Conservation (phyloP, 2,888 invertebrate genomes). For the Cheilosia scutellata region DNA sequence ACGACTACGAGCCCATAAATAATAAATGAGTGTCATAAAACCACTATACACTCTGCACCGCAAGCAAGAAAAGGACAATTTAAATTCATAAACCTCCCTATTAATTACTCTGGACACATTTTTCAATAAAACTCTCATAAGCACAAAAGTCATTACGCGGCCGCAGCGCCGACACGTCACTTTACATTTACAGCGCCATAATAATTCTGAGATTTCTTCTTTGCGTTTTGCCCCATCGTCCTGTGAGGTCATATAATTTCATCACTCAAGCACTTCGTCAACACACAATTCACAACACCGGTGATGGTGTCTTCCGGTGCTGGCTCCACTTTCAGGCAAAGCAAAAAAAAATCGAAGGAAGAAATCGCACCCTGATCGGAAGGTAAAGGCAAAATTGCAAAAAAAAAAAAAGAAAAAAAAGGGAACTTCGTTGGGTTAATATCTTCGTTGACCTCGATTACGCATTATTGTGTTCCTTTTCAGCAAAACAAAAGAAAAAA, state of each 20-base stretch:
- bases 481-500: background rate
- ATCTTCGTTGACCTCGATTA: slow-evolving; percentile 71
- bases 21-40: slow-evolving; percentile 45
- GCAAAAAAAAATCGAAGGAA: background rate
- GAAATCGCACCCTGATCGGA: background rate
- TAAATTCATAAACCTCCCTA: slow-evolving; percentile 44
- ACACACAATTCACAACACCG: slow-evolving; percentile 19
- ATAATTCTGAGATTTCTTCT: slow-evolving; percentile 49
- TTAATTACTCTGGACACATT: slow-evolving; percentile 52
- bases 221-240: slow-evolving; percentile 48
- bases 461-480: slow-evolving; percentile 41
- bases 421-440: slow-evolving; percentile 58
- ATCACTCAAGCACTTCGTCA: slow-evolving; percentile 45
- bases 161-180: slow-evolving; percentile 14
- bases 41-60: background rate
- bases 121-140: slow-evolving; percentile 60
- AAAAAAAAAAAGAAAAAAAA: slow-evolving; percentile 4
- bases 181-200: slow-evolving; percentile 48
- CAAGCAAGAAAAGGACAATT: background rate
- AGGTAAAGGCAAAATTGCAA: slow-evolving; percentile 6
- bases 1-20: slow-evolving; percentile 21
- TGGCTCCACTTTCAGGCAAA: background rate
- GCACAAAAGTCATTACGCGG: slow-evolving; percentile 51
- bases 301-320: slow-evolving; percentile 43
- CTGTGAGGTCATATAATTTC: slow-evolving; percentile 69